Evolutionary conservation across 2,888 invertebrate genomes (phyloP).

Genomic region (Mythimna impura): DNA sequence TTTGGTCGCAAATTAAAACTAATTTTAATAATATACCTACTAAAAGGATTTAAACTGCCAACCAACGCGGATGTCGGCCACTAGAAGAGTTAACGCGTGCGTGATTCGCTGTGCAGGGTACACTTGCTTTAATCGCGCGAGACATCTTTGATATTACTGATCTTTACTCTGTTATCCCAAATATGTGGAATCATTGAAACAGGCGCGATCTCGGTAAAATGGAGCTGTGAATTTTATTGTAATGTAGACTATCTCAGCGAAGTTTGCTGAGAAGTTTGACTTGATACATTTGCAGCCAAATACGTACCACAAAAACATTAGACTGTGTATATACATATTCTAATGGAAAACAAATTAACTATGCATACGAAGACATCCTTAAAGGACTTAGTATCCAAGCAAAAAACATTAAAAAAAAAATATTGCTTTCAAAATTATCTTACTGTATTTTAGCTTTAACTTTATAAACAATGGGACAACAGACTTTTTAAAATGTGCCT

Average conservation of each 20-base stretch:
- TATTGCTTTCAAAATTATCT: conserved; percentile 19
- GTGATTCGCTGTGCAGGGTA: background rate
- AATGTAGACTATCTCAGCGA: too few species aligned
- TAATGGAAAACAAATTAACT: too few species aligned
- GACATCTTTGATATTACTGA: background rate
- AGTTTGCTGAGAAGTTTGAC: too few species aligned
- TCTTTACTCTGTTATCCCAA: background rate
- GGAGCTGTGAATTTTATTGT: too few species aligned
- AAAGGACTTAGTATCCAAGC: too few species aligned
- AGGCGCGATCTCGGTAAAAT: too few species aligned
- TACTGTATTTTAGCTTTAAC: conserved; percentile 1
- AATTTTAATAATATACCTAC: conserved; percentile 4
- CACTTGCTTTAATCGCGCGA: background rate
- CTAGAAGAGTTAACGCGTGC: background rate
- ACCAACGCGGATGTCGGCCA: background rate
- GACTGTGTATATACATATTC: too few species aligned
- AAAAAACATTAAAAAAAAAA: too few species aligned
- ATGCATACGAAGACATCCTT: too few species aligned
- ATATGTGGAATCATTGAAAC: background rate
- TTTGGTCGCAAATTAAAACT: conserved; percentile 58
- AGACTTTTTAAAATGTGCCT: background rate
- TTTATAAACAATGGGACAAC: background rate
- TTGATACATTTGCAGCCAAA: too few species aligned
- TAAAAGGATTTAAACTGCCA: conserved; percentile 2
- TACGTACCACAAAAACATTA: too few species aligned